phyloP scores from a whole-genome alignment of 1,140 invertebrate genomes.

The Carposina sasakii region DNA sequence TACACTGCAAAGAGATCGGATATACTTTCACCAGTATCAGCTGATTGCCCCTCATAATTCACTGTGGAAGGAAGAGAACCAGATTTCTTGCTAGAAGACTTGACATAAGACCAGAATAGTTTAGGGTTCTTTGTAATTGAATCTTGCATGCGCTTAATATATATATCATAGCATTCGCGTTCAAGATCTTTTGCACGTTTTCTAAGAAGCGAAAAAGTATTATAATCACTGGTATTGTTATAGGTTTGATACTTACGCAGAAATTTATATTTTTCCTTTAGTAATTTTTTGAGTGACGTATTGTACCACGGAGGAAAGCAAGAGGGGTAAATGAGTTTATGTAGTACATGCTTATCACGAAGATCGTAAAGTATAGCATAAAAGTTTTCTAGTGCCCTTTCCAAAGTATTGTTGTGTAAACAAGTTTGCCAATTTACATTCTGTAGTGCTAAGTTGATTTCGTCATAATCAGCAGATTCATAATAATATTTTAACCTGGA shows the following conservation, averaged over 20 bases:
- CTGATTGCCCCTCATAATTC: slow-evolving; percentile 5
- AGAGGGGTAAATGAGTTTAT: neutral
- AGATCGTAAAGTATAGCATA: slow-evolving; percentile 7
- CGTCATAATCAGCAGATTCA: slow-evolving; percentile 8
- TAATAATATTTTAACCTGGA: slow-evolving; percentile 5
- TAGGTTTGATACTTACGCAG: slow-evolving; percentile 16
- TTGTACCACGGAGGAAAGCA: slow-evolving; percentile 21
- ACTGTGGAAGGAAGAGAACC: slow-evolving; percentile 10
- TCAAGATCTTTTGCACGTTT: slow-evolving; percentile 10
- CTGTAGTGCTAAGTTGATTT: neutral
- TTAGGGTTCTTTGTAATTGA: slow-evolving; percentile 15
- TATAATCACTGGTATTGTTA: slow-evolving; percentile 10
- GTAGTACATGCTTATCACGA: slow-evolving; percentile 1
- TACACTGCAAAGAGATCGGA: slow-evolving; percentile 14
- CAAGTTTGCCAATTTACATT: slow-evolving; percentile 2
- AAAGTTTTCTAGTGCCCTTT: slow-evolving; percentile 10
- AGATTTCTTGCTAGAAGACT: slow-evolving; percentile 8
- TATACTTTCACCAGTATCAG: slow-evolving; percentile 11
- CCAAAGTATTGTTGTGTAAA: slow-evolving; percentile 5
- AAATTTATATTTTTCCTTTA: slow-evolving; percentile 23
- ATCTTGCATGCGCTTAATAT: slow-evolving; percentile 15
- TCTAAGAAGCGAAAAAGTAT: slow-evolving; percentile 13
- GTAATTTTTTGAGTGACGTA: slow-evolving; percentile 11
- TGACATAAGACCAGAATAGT: slow-evolving; percentile 23
- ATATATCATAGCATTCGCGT: slow-evolving; percentile 9